Percentiles rank a stretch among this genome's conserved stretches.
These are phyloP conservation scores for Urophycis tenuis DNA, from an alignment of 2,797 vertebrate species.

Conservation along the genomic window DNA sequence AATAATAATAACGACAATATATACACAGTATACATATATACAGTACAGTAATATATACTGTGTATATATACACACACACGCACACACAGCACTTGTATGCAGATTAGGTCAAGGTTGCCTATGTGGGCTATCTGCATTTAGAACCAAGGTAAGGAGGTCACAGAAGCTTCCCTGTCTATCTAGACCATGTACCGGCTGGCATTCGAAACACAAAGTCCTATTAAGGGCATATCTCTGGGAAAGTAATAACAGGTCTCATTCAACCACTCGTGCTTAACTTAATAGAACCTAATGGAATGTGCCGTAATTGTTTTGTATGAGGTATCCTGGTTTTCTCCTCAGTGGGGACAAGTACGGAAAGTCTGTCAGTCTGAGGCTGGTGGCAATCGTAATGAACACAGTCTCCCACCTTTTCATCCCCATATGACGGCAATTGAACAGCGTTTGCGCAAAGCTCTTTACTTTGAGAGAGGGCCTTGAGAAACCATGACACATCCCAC, in stretches of 20 bases:
- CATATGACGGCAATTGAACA: neutral
- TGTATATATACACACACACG: neutral
- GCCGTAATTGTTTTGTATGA: neutral
- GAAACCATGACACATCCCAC: conserved; percentile 4
- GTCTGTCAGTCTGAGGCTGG: neutral
- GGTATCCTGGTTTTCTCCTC: neutral
- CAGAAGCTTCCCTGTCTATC: conserved; percentile 19
- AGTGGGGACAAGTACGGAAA: neutral
- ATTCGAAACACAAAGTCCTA: conserved; percentile 1
- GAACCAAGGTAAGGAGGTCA: conserved; percentile 23
- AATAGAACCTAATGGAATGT: neutral
- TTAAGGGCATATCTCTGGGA: neutral
- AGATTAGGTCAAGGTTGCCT: conserved; percentile 40
- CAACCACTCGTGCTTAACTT: neutral
- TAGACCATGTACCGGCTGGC: conserved; percentile 21
- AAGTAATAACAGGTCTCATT: neutral
- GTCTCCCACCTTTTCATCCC: neutral
- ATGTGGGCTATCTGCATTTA: conserved; percentile 49
- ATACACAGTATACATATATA: neutral
- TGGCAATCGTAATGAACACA: neutral
- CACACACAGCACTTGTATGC: neutral
- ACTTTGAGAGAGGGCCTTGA: conserved; percentile 15
- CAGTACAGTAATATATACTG: no score
- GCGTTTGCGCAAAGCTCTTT: conserved; percentile 25
- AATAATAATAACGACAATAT: no score